Percentiles rank a stretch among this genome's conserved stretches.
Conservation (phyloP, 2,888 invertebrate species). For the Alsophila aescularia region DNA sequence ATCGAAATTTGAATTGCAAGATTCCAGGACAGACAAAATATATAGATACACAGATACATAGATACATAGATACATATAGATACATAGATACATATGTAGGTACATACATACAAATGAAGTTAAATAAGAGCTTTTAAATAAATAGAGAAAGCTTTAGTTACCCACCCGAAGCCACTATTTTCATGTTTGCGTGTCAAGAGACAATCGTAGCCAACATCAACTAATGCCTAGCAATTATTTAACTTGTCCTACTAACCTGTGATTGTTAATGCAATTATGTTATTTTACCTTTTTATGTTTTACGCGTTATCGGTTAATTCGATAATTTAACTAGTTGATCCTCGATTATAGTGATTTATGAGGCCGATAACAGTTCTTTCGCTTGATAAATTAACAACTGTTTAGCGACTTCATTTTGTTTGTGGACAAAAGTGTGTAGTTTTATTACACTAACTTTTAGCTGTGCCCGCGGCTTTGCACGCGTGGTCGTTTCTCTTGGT, state of each 20-base stretch:
- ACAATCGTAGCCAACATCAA: constrained; percentile 17
- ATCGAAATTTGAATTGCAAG: too few relatives aligned
- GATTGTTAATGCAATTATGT: constrained; percentile 27
- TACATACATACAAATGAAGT: too few relatives aligned
- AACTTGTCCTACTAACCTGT: constrained; percentile 22
- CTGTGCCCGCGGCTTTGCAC: too few relatives aligned
- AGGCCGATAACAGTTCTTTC: constrained; percentile 6
- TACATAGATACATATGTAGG: too few relatives aligned
- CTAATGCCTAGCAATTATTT: constrained; percentile 32
- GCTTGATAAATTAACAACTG: not conserved
- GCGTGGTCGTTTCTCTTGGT: too few relatives aligned
- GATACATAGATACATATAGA: too few relatives aligned
- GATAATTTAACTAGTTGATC: constrained; percentile 9
- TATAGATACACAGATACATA: too few relatives aligned
- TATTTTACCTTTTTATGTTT: constrained; percentile 14
- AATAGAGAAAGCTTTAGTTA: too few relatives aligned
- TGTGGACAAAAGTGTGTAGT: not conserved
- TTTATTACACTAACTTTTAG: too few relatives aligned
- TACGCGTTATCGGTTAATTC: constrained; percentile 9
- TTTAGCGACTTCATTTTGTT: constrained; percentile 3
- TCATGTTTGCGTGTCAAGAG: constrained; percentile 22
- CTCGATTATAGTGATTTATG: constrained; percentile 17
- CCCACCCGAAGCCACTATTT: not conserved
- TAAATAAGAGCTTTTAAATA: too few relatives aligned
- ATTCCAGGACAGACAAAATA: too few relatives aligned